Evolutionary conservation across 2,888 invertebrate genomes (phyloP), one percentile per base, ranked within the genome.

Genomic region (Eugnorisma glareosa): DNA sequence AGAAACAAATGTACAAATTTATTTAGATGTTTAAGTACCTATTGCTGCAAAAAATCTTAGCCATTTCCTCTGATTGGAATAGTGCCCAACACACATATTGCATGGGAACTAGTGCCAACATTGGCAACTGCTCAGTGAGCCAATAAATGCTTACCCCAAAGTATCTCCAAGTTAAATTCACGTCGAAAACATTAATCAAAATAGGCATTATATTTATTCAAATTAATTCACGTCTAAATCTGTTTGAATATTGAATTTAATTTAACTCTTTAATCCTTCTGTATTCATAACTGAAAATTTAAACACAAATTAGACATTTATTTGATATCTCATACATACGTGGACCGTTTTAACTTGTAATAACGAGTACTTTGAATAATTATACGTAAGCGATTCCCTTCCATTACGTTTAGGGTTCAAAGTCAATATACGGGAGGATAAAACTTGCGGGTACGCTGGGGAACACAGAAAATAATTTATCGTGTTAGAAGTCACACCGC

Each of bases 301-400:
- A 69, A 79, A 61, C 64, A 59, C 68, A 82, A 84, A 89, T 90
- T 87, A 85, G 73, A 81, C 73, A 84, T 87, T 88, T 83, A 87
- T 88, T 86, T 81, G 77, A 84, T 84, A 86, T 83, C 81, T 81
- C 75, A 88, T 81, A 83, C 82, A 86, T 81, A 88, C 77, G 77
- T 51, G 73, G 79, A 73, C 74, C 81, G 40, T 77, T 87, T 85
- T 77, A 85, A 82, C 74, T 86, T 88, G 84, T 86, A 88, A 87
- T 88, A 90, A 89, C 85, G 83, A 89, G 84, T 86, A 86, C 86
- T 92, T 88, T 88, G 84, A 90, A 90, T 92, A 92, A 92, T 92
- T 91, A 89, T 88, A 92, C 91, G 92, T 91, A 90, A 92, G 91
- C 89, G 89, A 90, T 91, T 90, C 88, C 74, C 86, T 86, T 86